Conservation (phyloP, 2,113 vertebrate species). For the Laterallus jamaicensis region DNA sequence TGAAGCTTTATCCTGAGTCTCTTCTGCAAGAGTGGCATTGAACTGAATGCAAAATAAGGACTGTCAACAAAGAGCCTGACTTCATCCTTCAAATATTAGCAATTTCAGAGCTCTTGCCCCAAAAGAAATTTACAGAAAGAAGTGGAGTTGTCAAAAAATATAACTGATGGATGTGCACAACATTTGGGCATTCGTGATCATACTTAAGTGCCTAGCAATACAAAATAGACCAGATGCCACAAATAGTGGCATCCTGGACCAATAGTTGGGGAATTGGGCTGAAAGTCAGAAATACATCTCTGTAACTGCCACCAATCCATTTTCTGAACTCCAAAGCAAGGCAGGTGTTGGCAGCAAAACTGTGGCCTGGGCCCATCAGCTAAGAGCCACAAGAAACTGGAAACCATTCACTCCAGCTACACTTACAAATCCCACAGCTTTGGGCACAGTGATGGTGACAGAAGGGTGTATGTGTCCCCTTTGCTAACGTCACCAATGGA, state of each 20-base stretch:
- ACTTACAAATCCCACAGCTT: background rate
- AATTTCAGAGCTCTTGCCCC: background rate
- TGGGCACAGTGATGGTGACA: fast-evolving
- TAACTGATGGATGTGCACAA: background rate
- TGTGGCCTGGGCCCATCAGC: background rate
- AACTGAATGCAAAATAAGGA: background rate
- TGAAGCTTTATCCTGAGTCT: background rate
- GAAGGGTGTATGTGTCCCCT: background rate
- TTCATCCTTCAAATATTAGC: background rate
- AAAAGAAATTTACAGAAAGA: background rate
- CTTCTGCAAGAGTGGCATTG: background rate
- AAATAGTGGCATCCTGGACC: background rate
- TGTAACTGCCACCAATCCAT: background rate
- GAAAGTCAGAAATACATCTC: background rate
- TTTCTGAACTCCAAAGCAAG: background rate
- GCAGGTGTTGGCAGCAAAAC: background rate
- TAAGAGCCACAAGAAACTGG: background rate
- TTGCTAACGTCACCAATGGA: fast-evolving
- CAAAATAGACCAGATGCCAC: background rate
- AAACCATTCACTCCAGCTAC: fast-evolving
- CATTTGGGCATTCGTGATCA: background rate
- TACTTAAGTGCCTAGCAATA: background rate
- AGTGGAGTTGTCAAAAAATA: background rate
- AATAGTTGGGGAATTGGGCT: background rate
- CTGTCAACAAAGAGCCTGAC: background rate